These are phyloP conservation scores for Standfussiana lucernea DNA, from an alignment of 2,888 invertebrate species.

Conservation along the genomic window DNA sequence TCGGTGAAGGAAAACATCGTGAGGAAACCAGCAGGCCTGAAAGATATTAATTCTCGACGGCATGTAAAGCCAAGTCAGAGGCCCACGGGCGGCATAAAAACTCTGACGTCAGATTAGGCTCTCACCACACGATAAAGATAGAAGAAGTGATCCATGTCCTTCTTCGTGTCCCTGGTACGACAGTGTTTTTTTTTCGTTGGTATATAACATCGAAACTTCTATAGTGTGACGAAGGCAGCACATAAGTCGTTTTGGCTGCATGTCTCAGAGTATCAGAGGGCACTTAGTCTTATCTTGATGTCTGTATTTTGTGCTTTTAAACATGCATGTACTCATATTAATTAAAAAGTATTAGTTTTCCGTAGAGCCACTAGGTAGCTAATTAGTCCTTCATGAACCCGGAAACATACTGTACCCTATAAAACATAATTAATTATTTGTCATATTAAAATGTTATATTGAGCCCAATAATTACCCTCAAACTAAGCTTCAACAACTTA, in stretches of 20 bases:
- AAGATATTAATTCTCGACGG: too few relatives aligned
- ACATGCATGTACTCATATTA: background rate
- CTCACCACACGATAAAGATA: too few relatives aligned
- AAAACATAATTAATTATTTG: conserved; percentile 31
- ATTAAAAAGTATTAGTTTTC: background rate
- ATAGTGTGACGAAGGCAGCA: too few relatives aligned
- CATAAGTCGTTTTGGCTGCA: too few relatives aligned
- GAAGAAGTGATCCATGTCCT: background rate
- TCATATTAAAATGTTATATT: conserved; percentile 32
- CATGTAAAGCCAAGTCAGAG: too few relatives aligned
- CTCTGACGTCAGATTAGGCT: too few relatives aligned
- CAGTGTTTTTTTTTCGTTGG: background rate
- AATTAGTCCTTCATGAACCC: background rate
- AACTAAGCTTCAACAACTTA: conserved; percentile 21
- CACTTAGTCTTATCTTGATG: background rate
- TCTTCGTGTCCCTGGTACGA: background rate
- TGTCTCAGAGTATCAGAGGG: background rate
- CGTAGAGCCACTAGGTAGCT: background rate
- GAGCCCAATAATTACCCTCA: conserved; percentile 32
- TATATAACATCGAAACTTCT: too few relatives aligned
- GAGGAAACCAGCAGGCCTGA: too few relatives aligned
- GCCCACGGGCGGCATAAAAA: too few relatives aligned
- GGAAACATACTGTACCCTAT: conserved; percentile 11
- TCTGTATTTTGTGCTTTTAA: background rate
- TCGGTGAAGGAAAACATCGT: too few relatives aligned